A percentile compares a stretch with the other conserved stretches of the same genome.
phyloP scores from a whole-genome alignment of 2,888 invertebrate genomes.

The Chrysolina haemoptera region DNA sequence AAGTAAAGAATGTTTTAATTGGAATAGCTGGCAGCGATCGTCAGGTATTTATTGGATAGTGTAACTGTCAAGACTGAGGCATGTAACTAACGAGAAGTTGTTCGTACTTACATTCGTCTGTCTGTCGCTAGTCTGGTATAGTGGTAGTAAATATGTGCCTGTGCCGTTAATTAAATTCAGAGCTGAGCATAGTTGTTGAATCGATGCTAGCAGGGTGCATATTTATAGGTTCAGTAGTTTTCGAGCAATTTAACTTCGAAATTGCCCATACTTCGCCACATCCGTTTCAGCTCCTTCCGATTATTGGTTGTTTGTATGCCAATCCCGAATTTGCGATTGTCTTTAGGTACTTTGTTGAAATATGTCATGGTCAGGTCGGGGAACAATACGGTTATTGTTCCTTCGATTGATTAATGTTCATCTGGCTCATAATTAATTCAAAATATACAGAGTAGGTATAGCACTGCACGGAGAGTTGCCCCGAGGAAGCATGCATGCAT shows the following conservation, averaged over 20 bases:
- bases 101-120: slow-evolving; percentile 26
- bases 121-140: slow-evolving; percentile 15
- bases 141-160: slow-evolving; percentile 11
- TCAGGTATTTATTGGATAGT: slow-evolving; percentile 28
- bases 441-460: too few relatives aligned
- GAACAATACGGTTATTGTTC: slow-evolving; percentile 3
- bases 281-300: slow-evolving; percentile 52
- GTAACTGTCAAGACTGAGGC: slow-evolving; percentile 22
- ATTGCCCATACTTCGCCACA: slow-evolving; percentile 59
- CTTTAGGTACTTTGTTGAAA: slow-evolving; percentile 49
- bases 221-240: slow-evolving; percentile 56
- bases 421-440: not conserved
- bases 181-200: slow-evolving; percentile 34
- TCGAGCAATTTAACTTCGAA: slow-evolving; percentile 60
- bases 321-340: slow-evolving; percentile 60
- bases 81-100: slow-evolving; percentile 25
- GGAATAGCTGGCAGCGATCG: slow-evolving; percentile 22
- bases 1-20: slow-evolving; percentile 23
- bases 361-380: not conserved
- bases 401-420: not conserved
- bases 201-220: slow-evolving; percentile 38
- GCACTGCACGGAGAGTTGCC: too few relatives aligned
- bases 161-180: slow-evolving; percentile 14
- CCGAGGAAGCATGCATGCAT: too few relatives aligned
- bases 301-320: slow-evolving; percentile 64